A percentile compares a stretch with the other conserved stretches of the same genome.
phyloP scores from a whole-genome alignment of 2,797 vertebrate species.

The Oreortyx pictus region DNA sequence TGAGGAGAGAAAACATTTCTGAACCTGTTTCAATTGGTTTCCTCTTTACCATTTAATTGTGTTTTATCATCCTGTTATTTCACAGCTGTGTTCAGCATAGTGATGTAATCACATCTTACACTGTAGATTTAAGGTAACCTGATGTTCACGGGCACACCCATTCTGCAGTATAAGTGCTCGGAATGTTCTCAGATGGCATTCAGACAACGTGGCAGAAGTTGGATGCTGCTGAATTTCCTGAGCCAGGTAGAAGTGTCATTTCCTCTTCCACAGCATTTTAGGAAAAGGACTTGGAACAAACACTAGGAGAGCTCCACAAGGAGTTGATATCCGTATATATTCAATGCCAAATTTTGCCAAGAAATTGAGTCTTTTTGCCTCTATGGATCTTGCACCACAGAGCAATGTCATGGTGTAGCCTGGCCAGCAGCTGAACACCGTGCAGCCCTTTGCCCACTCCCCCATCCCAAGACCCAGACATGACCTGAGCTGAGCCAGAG shows the following conservation, averaged over 20 bases:
- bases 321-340: not conserved
- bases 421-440: too few relatives aligned
- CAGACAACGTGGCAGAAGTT: not conserved
- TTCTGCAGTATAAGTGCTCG: not conserved
- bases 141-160: not conserved
- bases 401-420: not conserved
- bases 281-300: not conserved
- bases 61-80: not conserved
- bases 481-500: not conserved
- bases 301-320: not conserved
- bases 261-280: not conserved
- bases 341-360: not conserved
- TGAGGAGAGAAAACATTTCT: too few relatives aligned
- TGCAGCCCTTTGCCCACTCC: not conserved
- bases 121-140: not conserved
- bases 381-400: not conserved
- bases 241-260: not conserved
- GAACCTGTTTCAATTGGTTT: not conserved
- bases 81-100: not conserved
- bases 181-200: not conserved
- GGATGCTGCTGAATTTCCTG: not conserved
- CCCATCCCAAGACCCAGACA: not conserved
- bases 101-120: conserved; percentile 1
- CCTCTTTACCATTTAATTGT: not conserved
- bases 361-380: not conserved